Evolutionary conservation across 2,797 vertebrate species (phyloP), one percentile per base, ranked within the genome.

Genomic region (Selene dorsalis): DNA sequence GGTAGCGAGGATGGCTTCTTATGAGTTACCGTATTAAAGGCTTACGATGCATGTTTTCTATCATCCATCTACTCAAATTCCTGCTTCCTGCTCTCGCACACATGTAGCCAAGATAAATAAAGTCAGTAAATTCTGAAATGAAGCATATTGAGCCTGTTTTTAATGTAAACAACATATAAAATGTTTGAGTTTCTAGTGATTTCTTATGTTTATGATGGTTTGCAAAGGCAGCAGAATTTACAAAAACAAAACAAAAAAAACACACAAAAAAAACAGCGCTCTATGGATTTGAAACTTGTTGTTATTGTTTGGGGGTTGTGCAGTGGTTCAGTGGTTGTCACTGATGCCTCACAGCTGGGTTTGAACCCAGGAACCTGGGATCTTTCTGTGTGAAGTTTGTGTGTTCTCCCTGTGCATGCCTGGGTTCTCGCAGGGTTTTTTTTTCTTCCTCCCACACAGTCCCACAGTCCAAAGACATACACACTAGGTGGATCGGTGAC

Each of bases 71-170:
- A 53, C 20, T 50, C 22, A 69, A 69, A 56, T 47, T 56, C 69
- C 39, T 58, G 26, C 16, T 43, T 57, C 32, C 32, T 35, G 32
- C 32, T 35, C 14, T 24, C 22, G n/a, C 47, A 38, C n/a, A 26
- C 26, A 32, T 28, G 59, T 63, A 53, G 45, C 66, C 69, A 75
- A 69, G 47, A 59, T 61, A 35, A 82, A 71, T 57, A 60, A 75
- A 82, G 32, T 47, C 53, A 32, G 64, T 61, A 53, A 71, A 79
- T 74, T 6, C 41, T 64, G 17, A 63, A 72, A 69, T 70, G 8
- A 68, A 77, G 45, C 24, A 30, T 24, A 0, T n/a, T 72, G 38
- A 65, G 39, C 52, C 30, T 60, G 60, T 50, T 69, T 70, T 55
- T 32, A 22, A 30, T 24, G 24, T 24, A 6, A 20, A 32, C 16